Evolutionary conservation across 2,797 vertebrate species (phyloP), one percentile per base, ranked within the genome.

Genomic region (Halcyon chelicuti): DNA sequence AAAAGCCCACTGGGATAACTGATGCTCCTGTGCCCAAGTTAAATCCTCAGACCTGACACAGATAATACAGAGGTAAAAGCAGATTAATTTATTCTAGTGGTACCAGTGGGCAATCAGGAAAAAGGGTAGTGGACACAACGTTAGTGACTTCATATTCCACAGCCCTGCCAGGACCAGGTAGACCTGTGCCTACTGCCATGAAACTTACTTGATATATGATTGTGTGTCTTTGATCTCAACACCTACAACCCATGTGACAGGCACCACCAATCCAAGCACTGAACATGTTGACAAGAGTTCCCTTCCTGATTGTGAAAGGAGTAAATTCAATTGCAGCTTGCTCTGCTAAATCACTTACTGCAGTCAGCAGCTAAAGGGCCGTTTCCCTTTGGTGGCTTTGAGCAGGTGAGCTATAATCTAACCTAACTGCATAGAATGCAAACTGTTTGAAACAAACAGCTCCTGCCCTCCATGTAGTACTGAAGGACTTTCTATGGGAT

Each of bases 1-100:
- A 81, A 44, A 79, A 90, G 10, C 67, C 62, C 72, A 29, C 63
- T 90, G 93, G 44, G 82, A 63, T 84, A 91, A 95, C 84, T 90
- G 90, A 84, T 86, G 80, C 14, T 10, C 39, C 88, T 79, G 55
- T 52, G 66, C 62, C 74, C 67, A 12, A 60, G 58, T 55, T 55
- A 72, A 81, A 84, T 78, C 72, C 80, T 77, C 79, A 55, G 58
- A 65, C 33, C 81, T 40, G 84, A 74, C 42, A 28, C 35, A 29
- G 77, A 75, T 44, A 88, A 66, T 26, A 54, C 76, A 63, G 55
- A 55, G 22, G 62, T 37, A 55, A 86, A 84, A 93, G 67, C 70
- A 89, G 73, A 68, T 62, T 72, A 58, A 31, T 94, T 83, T 88
- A 33, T 88, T 77, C n/a, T 37, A 10, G 35, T 21, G 46, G 40